These are phyloP conservation scores for Chalcosyrphus nemorum DNA, from an alignment of 2,888 invertebrate genomes.

Conservation along the genomic window DNA sequence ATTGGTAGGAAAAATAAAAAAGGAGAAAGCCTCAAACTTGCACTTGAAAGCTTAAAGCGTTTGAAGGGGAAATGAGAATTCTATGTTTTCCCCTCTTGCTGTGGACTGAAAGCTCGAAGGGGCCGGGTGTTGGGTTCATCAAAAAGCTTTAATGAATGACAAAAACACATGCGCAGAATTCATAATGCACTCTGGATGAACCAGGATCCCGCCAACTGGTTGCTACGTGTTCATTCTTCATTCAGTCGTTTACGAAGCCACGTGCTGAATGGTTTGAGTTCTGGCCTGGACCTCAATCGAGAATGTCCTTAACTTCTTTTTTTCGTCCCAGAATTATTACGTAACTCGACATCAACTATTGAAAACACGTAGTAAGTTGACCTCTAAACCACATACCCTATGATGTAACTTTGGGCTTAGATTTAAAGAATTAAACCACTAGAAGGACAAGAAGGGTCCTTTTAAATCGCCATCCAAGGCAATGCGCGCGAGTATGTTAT, in stretches of 20 bases:
- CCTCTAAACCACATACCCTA: not conserved
- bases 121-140: no score
- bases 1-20: not conserved
- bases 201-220: slow-evolving; percentile 59
- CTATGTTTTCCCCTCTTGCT: slow-evolving; percentile 46
- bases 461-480: not conserved
- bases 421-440: not conserved
- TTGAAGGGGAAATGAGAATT: slow-evolving; percentile 11
- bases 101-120: slow-evolving; percentile 28
- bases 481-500: not conserved
- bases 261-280: slow-evolving; percentile 43
- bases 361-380: not conserved
- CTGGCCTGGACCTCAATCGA: no score
- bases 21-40: not conserved
- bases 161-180: slow-evolving; percentile 1
- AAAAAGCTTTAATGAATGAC: slow-evolving; percentile 40
- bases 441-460: no score
- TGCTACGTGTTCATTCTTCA: slow-evolving; percentile 38
- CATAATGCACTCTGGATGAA: slow-evolving; percentile 50
- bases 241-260: slow-evolving; percentile 28
- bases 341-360: slow-evolving; percentile 23
- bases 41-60: not conserved
- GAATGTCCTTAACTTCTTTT: not conserved
- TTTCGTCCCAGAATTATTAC: slow-evolving; percentile 19
- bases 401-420: slow-evolving; percentile 32